Percentiles rank a stretch among this genome's conserved stretches.
Conservation (phyloP, 1,140 invertebrate species). For the Leptinotarsa lineolata region DNA sequence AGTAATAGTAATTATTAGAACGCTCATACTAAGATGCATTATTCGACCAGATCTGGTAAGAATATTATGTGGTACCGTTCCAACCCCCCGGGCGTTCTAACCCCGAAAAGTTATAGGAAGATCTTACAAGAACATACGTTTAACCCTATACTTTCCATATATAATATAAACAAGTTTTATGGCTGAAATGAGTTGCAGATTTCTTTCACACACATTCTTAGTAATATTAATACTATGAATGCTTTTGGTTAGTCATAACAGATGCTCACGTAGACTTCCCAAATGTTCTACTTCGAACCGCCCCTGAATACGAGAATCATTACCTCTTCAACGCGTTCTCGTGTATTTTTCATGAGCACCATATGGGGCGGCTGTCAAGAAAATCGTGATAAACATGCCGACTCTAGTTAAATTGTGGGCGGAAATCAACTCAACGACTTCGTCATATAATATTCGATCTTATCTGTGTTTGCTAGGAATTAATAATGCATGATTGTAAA, state of each 20-base stretch:
- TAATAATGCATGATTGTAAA: conserved; percentile 1
- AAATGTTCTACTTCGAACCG: background rate
- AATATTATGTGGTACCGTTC: no score
- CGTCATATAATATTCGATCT: background rate
- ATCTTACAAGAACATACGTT: no score
- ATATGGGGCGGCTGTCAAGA: conserved; percentile 11
- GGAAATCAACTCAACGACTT: conserved; percentile 6
- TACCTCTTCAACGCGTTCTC: background rate
- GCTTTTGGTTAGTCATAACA: background rate
- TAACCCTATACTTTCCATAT: no score
- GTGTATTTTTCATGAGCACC: conserved; percentile 14
- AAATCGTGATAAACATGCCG: conserved; percentile 9
- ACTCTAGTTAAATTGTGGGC: conserved; percentile 16
- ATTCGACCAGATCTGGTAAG: no score
- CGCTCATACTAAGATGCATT: no score
- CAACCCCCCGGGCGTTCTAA: no score
- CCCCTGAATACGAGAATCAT: background rate
- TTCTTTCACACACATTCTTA: background rate
- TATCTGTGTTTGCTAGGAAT: conserved; percentile 18
- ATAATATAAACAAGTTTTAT: no score
- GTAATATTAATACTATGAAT: background rate
- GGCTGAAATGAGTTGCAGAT: no score
- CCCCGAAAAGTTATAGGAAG: no score
- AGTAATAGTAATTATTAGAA: no score
- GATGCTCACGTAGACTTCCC: background rate